phyloP scores from a whole-genome alignment of 2,797 vertebrate species.

The Paratrypauchen microcephalus region DNA sequence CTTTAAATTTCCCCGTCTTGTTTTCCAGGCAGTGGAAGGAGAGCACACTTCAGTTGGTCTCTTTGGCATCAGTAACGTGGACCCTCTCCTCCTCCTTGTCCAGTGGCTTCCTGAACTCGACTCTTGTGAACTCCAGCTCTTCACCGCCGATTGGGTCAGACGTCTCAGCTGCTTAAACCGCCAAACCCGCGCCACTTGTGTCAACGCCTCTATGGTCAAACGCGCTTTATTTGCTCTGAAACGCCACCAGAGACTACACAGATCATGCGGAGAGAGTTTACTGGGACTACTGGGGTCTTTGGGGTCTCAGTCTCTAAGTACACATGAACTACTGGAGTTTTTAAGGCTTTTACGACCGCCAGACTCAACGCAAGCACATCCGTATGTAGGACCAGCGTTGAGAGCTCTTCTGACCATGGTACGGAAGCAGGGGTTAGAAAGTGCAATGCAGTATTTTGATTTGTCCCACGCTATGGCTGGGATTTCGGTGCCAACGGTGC shows the following conservation, averaged over 20 bases:
- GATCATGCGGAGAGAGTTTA: conserved; percentile 87
- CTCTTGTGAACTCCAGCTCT: conserved; percentile 89
- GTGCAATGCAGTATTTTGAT: conserved; percentile 95
- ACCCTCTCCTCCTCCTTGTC: conserved; percentile 90
- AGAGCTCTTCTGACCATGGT: conserved; percentile 89
- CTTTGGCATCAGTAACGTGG: conserved; percentile 95
- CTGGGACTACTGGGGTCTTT: conserved; percentile 87
- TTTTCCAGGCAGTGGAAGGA: conserved; percentile 89
- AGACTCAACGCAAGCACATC: conserved; percentile 77
- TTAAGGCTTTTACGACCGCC: conserved; percentile 84
- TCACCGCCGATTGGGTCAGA: conserved; percentile 90
- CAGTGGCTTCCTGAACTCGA: conserved; percentile 95
- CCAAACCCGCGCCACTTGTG: conserved; percentile 89
- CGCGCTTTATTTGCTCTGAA: conserved; percentile 82
- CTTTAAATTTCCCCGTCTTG: neutral
- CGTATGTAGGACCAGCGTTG: conserved; percentile 82
- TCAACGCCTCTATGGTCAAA: conserved; percentile 90
- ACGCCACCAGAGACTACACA: conserved; percentile 77
- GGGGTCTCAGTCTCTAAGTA: conserved; percentile 91
- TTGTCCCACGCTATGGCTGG: conserved; percentile 93
- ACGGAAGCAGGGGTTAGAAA: conserved; percentile 89
- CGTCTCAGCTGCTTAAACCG: conserved; percentile 93
- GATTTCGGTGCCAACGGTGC: conserved; percentile 88
- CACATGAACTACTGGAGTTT: conserved; percentile 84
- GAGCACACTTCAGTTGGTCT: conserved; percentile 94